phyloP scores from a whole-genome alignment of 2,113 vertebrate genomes.

The Uropsilus gracilis region DNA sequence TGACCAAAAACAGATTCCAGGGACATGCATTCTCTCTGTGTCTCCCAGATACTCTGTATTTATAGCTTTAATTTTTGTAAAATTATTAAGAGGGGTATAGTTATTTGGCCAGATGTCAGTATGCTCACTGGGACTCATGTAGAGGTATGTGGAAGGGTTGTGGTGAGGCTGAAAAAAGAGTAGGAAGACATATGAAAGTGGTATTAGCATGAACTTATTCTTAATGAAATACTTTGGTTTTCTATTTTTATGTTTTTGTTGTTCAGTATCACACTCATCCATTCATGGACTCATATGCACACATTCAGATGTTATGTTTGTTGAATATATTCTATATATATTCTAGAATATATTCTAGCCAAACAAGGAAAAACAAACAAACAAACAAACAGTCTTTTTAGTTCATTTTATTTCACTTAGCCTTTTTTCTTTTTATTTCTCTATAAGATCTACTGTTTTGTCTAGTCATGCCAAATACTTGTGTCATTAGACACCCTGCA shows the following conservation, averaged over 20 bases:
- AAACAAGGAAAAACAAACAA: constrained; percentile 22
- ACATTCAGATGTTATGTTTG: neutral
- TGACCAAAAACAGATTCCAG: neutral
- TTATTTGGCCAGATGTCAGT: neutral
- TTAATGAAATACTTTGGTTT: neutral
- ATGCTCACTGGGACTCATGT: too few relatives aligned
- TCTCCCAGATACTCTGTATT: neutral
- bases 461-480: constrained; percentile 58
- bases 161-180: neutral
- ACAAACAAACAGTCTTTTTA: too few relatives aligned
- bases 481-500: constrained; percentile 39
- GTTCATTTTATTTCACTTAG: constrained; percentile 38
- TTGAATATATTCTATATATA: too few relatives aligned
- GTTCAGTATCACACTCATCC: neutral
- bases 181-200: neutral
- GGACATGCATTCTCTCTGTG: neutral
- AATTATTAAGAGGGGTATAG: neutral
- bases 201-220: neutral
- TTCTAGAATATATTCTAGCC: neutral
- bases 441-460: neutral
- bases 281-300: neutral
- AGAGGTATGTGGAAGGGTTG: neutral
- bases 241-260: neutral
- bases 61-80: neutral
- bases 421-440: constrained; percentile 38